Percentiles rank a stretch among this genome's conserved stretches.
These are phyloP conservation scores for Leptinotarsa rubiginosa DNA, from an alignment of 2,888 invertebrate genomes.

Conservation along the genomic window DNA sequence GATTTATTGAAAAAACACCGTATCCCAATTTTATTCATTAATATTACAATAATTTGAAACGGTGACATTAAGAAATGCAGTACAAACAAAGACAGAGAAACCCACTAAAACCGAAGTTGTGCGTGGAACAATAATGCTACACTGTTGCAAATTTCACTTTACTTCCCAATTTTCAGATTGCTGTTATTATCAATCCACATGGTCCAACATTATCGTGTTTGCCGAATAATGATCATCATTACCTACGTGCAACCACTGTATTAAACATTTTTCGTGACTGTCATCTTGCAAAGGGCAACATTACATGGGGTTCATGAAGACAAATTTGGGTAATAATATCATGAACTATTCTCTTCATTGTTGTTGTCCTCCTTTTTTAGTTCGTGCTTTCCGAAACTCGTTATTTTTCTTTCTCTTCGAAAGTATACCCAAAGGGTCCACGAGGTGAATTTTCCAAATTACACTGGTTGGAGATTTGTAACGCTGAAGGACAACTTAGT, in stretches of 20 bases:
- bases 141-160: conserved; percentile 3
- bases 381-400: conserved; percentile 24
- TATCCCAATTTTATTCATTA: too few species aligned
- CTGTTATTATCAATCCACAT: conserved; percentile 15
- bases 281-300: conserved; percentile 34
- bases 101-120: too few species aligned
- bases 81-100: too few species aligned
- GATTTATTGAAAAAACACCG: too few species aligned
- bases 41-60: too few species aligned
- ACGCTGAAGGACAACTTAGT: conserved; percentile 1
- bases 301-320: conserved; percentile 22
- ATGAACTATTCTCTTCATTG: conserved; percentile 25
- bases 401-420: conserved; percentile 17
- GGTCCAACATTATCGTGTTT: conserved; percentile 26
- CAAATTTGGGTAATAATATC: conserved; percentile 27
- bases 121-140: too few species aligned
- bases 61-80: too few species aligned
- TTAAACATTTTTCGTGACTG: conserved; percentile 28
- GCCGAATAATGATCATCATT: conserved; percentile 22
- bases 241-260: conserved; percentile 12
- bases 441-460: conserved; percentile 27
- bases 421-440: conserved; percentile 23
- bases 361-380: conserved; percentile 14
- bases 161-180: conserved; percentile 4
- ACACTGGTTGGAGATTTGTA: neutral